Evolutionary conservation across 2,797 vertebrate genomes (phyloP).

Genomic region (Coracias cyanogaster): DNA sequence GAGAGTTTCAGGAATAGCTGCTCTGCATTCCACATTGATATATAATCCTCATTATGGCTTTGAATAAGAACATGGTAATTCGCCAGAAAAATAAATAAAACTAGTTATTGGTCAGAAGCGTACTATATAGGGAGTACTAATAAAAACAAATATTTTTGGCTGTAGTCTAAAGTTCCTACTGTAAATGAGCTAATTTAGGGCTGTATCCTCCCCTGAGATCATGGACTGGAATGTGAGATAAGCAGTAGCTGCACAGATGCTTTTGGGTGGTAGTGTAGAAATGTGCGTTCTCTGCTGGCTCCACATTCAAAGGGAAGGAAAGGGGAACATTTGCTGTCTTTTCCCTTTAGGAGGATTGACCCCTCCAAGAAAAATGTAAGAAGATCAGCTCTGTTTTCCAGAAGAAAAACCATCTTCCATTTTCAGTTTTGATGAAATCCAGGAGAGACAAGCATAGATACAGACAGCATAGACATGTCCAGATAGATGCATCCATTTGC

Average conservation of each 20-base stretch:
- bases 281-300: neutral
- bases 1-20: slow-evolving; percentile 69
- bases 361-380: neutral
- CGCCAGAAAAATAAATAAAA: slow-evolving; percentile 50
- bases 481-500: neutral
- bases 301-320: neutral
- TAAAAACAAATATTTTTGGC: slow-evolving; percentile 67
- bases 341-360: neutral
- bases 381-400: neutral
- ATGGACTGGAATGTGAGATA: slow-evolving; percentile 54
- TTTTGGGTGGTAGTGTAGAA: slow-evolving; percentile 45
- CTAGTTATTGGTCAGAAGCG: slow-evolving; percentile 58
- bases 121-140: slow-evolving; percentile 58
- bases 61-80: slow-evolving; percentile 72
- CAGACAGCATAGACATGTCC: neutral
- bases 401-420: neutral
- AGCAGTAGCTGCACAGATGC: slow-evolving; percentile 51
- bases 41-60: slow-evolving; percentile 72
- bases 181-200: slow-evolving; percentile 70
- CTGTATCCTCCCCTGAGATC: slow-evolving; percentile 52
- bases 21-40: slow-evolving; percentile 64
- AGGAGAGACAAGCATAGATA: neutral
- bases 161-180: slow-evolving; percentile 66
- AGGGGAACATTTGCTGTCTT: neutral
- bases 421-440: neutral